Evolutionary conservation across 1,140 invertebrate genomes (phyloP).

Genomic region (Scaptodrosophila lebanonensis): DNA sequence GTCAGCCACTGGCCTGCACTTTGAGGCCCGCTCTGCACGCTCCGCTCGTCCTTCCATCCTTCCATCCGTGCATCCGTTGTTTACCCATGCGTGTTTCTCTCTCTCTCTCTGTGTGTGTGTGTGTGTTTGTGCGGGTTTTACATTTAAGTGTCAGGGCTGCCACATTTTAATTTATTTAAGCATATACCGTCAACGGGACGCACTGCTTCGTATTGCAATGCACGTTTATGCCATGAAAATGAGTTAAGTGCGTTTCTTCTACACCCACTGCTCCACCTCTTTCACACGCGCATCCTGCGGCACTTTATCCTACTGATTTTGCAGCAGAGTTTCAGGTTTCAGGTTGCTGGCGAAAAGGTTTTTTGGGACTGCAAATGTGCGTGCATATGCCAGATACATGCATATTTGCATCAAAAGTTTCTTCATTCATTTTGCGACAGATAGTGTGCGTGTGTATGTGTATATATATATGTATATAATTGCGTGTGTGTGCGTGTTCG

Average conservation of each 20-base stretch:
- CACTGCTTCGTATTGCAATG: not conserved
- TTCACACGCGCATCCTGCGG: not conserved
- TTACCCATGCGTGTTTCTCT: not conserved
- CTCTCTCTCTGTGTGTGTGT: constrained; percentile 6
- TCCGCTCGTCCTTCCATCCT: no score
- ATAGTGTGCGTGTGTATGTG: no score
- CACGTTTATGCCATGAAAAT: constrained; percentile 38
- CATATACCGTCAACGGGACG: constrained; percentile 28
- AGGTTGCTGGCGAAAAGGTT: no score
- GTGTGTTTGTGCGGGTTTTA: constrained; percentile 1
- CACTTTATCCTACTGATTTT: constrained; percentile 4
- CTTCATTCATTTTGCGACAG: constrained; percentile 14
- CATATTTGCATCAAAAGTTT: no score
- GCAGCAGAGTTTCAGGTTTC: not conserved
- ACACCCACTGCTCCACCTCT: constrained; percentile 24
- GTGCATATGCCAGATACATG: no score
- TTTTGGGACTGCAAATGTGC: no score
- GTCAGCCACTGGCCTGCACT: no score
- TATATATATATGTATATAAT: not conserved
- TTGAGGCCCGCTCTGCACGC: no score
- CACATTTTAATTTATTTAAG: constrained; percentile 73
- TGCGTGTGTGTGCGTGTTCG: constrained; percentile 20
- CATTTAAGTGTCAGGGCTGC: constrained; percentile 60
- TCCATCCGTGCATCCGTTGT: no score
- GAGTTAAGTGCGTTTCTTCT: constrained; percentile 59